Evolutionary conservation across 2,888 invertebrate species (phyloP).

Genomic region (Baronia brevicornis): DNA sequence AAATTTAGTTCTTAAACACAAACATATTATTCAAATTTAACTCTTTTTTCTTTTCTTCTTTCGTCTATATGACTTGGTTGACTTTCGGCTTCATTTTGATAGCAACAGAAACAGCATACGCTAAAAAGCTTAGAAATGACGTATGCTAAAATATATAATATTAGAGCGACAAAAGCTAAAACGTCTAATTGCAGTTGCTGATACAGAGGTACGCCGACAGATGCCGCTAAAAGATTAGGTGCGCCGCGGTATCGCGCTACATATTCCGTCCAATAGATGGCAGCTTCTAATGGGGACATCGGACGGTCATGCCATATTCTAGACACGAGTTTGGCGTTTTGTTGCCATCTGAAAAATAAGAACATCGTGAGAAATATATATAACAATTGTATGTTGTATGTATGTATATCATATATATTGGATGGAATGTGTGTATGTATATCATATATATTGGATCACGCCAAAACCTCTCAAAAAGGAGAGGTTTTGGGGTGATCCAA

Average conservation of each 20-base stretch:
- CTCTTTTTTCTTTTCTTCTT: constrained; percentile 49
- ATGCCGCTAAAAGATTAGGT: constrained; percentile 50
- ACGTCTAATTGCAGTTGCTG: constrained; percentile 61
- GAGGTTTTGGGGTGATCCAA: too few relatives aligned
- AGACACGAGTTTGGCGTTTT: constrained; percentile 58
- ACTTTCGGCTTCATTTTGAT: constrained; percentile 28
- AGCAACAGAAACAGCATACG: constrained; percentile 52
- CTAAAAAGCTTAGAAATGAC: constrained; percentile 50
- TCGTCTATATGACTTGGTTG: constrained; percentile 28
- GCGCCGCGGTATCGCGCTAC: constrained; percentile 64
- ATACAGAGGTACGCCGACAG: constrained; percentile 49
- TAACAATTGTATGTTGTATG: constrained; percentile 1
- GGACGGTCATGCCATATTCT: constrained; percentile 71
- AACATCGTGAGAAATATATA: too few relatives aligned
- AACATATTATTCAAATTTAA: constrained; percentile 56
- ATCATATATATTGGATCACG: too few relatives aligned
- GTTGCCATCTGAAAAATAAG: constrained; percentile 47
- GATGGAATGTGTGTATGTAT: too few relatives aligned
- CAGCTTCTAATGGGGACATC: constrained; percentile 66
- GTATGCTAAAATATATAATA: constrained; percentile 44
- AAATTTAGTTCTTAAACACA: too few relatives aligned
- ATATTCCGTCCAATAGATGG: constrained; percentile 77
- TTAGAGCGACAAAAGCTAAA: constrained; percentile 48
- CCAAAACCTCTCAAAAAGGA: too few relatives aligned
- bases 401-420: too few relatives aligned